A percentile compares a stretch with the other conserved stretches of the same genome.
Conservation (phyloP, 1,140 invertebrate genomes). For the Orussus abietinus region DNA sequence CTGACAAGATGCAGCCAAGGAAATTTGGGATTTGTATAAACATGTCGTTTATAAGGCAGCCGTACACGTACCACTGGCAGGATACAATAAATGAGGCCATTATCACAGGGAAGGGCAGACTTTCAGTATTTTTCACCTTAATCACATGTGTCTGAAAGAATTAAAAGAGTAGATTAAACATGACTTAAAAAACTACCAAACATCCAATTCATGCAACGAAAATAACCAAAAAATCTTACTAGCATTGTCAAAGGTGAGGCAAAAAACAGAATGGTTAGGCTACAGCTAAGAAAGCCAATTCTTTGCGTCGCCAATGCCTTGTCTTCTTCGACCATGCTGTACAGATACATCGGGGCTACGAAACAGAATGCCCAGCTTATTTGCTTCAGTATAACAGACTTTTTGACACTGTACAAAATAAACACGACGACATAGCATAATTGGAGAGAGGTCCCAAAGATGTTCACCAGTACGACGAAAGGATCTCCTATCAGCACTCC, state of each 20-base stretch:
- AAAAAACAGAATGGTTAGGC: slow-evolving; percentile 72
- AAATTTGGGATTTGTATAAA: slow-evolving; percentile 75
- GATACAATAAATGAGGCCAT: slow-evolving; percentile 70
- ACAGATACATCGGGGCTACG: slow-evolving; percentile 46
- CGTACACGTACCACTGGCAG: slow-evolving; percentile 73
- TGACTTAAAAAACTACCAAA: not conserved
- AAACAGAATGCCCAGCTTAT: slow-evolving; percentile 41
- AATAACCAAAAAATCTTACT: slow-evolving; percentile 43
- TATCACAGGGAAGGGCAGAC: slow-evolving; percentile 75
- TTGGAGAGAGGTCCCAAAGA: slow-evolving; percentile 64
- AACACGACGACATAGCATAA: slow-evolving; percentile 61
- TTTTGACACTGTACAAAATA: slow-evolving; percentile 61
- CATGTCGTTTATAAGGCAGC: slow-evolving; percentile 63
- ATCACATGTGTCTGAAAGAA: slow-evolving; percentile 64
- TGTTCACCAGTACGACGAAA: slow-evolving; percentile 66
- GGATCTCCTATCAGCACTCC: slow-evolving; percentile 63
- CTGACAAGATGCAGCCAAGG: slow-evolving; percentile 64
- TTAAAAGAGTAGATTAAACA: slow-evolving; percentile 15
- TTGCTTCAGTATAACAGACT: slow-evolving; percentile 55
- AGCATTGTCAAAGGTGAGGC: slow-evolving; percentile 73
- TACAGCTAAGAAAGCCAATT: slow-evolving; percentile 66
- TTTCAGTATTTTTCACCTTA: slow-evolving; percentile 68
- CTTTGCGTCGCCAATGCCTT: slow-evolving; percentile 29
- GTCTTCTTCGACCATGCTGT: slow-evolving; percentile 45
- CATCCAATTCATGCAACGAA: slow-evolving; percentile 2